Percentiles rank a stretch among this genome's conserved stretches.
Conservation (phyloP, 2,113 vertebrate genomes). For the Piaya cayana region DNA sequence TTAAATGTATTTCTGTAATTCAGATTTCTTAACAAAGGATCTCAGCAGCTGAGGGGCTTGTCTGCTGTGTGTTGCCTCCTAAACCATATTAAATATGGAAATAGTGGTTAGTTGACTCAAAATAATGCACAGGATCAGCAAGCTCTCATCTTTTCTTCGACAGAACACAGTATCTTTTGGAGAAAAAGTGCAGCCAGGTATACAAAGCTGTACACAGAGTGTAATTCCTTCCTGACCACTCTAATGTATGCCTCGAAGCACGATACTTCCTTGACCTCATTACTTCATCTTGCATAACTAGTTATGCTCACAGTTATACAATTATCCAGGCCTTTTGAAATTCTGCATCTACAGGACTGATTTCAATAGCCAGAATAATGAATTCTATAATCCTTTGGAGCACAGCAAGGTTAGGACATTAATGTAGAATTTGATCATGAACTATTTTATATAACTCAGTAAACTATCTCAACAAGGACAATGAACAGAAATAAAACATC, state of each 20-base stretch:
- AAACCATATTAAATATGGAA: neutral
- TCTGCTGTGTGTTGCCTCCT: neutral
- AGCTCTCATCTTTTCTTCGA: neutral
- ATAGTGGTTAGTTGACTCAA: neutral
- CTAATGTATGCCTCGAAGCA: neutral
- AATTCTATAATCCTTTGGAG: constrained; percentile 3
- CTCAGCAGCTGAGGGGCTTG: neutral
- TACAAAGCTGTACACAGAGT: neutral
- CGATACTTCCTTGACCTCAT: neutral
- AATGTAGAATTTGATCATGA: neutral
- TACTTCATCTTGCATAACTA: constrained; percentile 17
- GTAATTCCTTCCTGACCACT: neutral
- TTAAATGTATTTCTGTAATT: neutral
- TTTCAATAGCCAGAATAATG: neutral
- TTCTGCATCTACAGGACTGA: neutral
- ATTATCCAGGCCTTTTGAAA: constrained; percentile 18
- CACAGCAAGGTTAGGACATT: constrained; percentile 14
- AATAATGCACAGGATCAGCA: neutral
- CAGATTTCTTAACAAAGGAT: neutral
- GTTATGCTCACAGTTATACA: neutral
- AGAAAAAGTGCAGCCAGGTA: neutral
- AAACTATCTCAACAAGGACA: neutral
- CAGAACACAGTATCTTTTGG: neutral
- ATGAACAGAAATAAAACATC: neutral
- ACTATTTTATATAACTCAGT: neutral